Conservation (phyloP, 2,113 vertebrate genomes). For the Cacatua alba region DNA sequence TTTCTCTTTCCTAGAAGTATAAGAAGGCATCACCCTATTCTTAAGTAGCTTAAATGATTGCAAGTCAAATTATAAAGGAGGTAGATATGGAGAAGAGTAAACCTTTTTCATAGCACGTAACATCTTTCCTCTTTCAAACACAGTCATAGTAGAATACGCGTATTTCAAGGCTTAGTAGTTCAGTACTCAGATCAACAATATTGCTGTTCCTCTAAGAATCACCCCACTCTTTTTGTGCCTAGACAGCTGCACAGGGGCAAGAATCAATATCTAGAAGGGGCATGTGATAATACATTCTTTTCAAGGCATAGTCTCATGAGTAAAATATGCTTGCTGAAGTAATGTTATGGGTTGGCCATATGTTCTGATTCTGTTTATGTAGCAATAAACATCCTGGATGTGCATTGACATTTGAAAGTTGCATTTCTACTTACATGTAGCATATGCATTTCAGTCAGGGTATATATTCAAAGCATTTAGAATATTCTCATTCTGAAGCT, state of each 20-base stretch:
- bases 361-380: conserved; percentile 20
- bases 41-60: neutral
- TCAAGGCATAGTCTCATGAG: neutral
- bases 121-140: neutral
- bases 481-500: neutral
- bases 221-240: neutral
- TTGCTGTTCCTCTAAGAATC: neutral
- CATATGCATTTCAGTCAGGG: neutral
- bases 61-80: neutral
- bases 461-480: neutral
- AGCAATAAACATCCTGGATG: conserved; percentile 3
- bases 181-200: neutral
- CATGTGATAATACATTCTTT: neutral
- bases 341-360: neutral
- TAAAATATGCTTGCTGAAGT: neutral
- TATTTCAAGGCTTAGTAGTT: neutral
- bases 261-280: neutral
- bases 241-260: neutral
- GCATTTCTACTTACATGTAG: neutral
- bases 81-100: neutral
- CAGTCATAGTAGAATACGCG: neutral
- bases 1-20: neutral
- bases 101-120: neutral
- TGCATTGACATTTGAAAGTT: neutral
- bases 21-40: neutral